A percentile compares a stretch with the other conserved stretches of the same genome.
These are phyloP conservation scores for Eremophila alpestris DNA, from an alignment of 2,797 vertebrate genomes.

Conservation along the genomic window DNA sequence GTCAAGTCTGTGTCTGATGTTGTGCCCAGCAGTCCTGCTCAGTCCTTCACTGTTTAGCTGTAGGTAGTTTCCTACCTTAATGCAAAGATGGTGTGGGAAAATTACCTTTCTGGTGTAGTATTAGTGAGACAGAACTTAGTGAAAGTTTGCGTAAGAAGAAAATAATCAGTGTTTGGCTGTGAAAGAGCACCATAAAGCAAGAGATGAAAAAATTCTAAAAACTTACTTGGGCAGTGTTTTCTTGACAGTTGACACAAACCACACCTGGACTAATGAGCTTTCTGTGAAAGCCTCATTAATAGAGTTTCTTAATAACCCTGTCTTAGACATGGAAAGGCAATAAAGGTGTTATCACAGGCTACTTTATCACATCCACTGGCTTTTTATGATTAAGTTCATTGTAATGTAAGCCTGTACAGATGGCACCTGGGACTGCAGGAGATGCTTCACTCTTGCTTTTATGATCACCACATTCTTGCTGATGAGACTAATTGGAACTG, in stretches of 20 bases:
- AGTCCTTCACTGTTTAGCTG: neutral
- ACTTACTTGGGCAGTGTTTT: neutral
- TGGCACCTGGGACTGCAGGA: neutral
- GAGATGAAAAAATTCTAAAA: neutral
- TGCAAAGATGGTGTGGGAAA: neutral
- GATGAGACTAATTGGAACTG: accelerated
- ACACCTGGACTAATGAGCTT: neutral
- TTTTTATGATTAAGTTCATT: neutral
- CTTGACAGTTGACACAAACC: neutral
- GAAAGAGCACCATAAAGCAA: neutral
- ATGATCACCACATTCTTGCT: neutral
- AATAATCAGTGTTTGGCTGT: neutral
- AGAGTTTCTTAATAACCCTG: neutral
- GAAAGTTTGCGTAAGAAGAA: neutral
- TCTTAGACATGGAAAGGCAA: neutral
- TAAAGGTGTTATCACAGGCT: neutral
- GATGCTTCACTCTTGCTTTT: neutral
- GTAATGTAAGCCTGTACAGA: neutral
- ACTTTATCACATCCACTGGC: neutral
- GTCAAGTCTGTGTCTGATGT: neutral
- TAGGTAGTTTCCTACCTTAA: neutral
- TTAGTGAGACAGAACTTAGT: neutral
- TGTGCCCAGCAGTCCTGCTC: neutral
- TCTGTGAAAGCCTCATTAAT: neutral
- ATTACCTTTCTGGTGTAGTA: neutral